Evolutionary conservation across 2,797 vertebrate species (phyloP).

Genomic region (Oceanodroma leucorhoa): DNA sequence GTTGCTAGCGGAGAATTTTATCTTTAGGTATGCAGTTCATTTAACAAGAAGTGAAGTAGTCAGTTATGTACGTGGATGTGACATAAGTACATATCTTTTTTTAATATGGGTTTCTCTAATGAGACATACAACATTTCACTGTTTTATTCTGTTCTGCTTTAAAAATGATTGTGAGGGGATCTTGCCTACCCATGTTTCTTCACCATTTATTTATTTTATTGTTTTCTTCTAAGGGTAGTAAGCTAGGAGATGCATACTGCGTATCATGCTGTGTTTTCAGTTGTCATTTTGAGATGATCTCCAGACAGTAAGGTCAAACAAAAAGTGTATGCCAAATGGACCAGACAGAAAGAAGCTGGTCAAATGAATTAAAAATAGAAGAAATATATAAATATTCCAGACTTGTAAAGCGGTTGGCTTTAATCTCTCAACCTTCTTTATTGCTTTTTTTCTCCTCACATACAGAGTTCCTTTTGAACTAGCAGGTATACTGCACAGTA

Average conservation of each 20-base stretch:
- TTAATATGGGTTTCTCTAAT: not conserved
- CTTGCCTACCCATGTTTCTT: not conserved
- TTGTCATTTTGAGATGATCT: conserved; percentile 33
- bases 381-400: conserved; percentile 31
- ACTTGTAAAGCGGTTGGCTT: not conserved
- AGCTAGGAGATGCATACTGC: not conserved
- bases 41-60: not conserved
- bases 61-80: not conserved
- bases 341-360: conserved; percentile 8
- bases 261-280: not conserved
- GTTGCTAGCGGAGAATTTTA: not conserved
- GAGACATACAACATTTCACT: not conserved
- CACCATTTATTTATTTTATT: not conserved
- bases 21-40: not conserved
- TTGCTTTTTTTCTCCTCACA: not conserved
- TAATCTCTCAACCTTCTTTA: not conserved
- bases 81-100: not conserved
- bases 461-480: not conserved
- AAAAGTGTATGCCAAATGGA: not conserved
- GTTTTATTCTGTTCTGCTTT: not conserved
- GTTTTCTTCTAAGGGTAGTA: not conserved
- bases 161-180: not conserved
- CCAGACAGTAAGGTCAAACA: conserved; percentile 32
- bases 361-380: conserved; percentile 32
- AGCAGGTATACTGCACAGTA: not conserved